Evolutionary conservation across 2,888 invertebrate species (phyloP), one percentile per base, ranked within the genome.

Genomic region (Tanytarsus gracilentus): DNA sequence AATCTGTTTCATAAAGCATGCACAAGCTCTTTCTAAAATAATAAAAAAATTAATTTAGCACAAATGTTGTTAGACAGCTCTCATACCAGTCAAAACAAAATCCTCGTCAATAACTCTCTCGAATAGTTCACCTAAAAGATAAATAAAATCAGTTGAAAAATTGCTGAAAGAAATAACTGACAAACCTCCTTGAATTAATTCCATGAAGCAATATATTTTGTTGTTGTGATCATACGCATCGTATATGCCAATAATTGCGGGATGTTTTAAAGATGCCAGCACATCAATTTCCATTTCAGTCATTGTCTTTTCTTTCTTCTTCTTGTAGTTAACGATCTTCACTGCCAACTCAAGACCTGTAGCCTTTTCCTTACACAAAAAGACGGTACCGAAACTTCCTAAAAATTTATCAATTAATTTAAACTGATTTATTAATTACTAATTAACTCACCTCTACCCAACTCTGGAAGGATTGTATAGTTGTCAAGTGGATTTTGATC

Each of bases 101-200:
- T 94, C 93, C 66, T 97, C 96, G 68, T 93, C 93, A 63, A 96
- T 95, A 25, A 97, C 94, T 55, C 96, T 79, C 71, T 97, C 96
- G 72, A 97, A 97, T 61, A 97, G 75, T 74, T 97, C 96, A 0
- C 96, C 96, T 3, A 96, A 96, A n/a, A 18, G 14, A 44, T 4
- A 40, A 40, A 67, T 87, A 85, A 66, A 97, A 92, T 66, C 96
- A 96, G 78, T 50, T 80, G 78, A 62, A 65, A 62, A 62, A 40
- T 50, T 16, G 8, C 58, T 62, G 59, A 59, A 27, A 36, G 53
- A 51, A 21, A 9, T 18, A 40, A 6, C 39, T 39, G 52, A 18
- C 26, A 27, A 21, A 14, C 36, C 61, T 29, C 50, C 50, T 27
- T 26, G 27, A 14, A 50, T 14, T 2, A 96, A 77, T 79, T 97